phyloP scores from a whole-genome alignment of 2,113 vertebrate species.

The Cepphus grylle region DNA sequence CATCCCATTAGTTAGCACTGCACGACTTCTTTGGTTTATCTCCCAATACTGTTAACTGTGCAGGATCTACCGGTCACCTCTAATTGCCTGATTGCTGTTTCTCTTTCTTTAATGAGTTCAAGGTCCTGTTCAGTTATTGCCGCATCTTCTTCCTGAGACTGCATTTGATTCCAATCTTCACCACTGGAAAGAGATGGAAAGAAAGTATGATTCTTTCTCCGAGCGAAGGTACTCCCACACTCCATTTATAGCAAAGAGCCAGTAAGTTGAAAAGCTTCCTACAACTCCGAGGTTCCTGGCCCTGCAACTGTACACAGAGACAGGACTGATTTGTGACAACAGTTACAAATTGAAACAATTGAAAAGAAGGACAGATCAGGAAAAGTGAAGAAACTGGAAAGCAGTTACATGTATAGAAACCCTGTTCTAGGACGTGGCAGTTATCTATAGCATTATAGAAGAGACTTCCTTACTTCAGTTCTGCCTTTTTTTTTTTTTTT shows the following conservation, averaged over 20 bases:
- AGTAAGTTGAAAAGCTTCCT: background rate
- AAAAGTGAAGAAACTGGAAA: background rate
- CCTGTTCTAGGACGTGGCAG: background rate
- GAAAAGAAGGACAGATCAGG: background rate
- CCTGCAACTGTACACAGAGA: background rate
- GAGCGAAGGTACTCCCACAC: background rate
- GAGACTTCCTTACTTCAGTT: background rate
- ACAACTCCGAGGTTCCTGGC: background rate
- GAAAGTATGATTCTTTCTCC: background rate
- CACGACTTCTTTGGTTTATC: background rate
- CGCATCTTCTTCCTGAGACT: conserved; percentile 84
- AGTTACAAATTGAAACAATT: background rate
- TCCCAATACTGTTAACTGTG: background rate
- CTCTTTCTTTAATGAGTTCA: conserved; percentile 94
- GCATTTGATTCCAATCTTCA: conserved; percentile 91
- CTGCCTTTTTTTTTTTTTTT: background rate
- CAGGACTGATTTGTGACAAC: background rate
- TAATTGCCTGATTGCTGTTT: conserved; percentile 91
- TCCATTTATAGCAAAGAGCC: background rate
- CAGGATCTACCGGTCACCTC: conserved; percentile 78
- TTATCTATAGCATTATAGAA: background rate
- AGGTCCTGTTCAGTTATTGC: conserved; percentile 94
- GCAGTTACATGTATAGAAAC: background rate
- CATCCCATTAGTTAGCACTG: background rate
- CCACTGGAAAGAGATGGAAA: conserved; percentile 76